These are phyloP conservation scores for Calosoma granatense DNA, from an alignment of 1,140 invertebrate species.

Conservation along the genomic window DNA sequence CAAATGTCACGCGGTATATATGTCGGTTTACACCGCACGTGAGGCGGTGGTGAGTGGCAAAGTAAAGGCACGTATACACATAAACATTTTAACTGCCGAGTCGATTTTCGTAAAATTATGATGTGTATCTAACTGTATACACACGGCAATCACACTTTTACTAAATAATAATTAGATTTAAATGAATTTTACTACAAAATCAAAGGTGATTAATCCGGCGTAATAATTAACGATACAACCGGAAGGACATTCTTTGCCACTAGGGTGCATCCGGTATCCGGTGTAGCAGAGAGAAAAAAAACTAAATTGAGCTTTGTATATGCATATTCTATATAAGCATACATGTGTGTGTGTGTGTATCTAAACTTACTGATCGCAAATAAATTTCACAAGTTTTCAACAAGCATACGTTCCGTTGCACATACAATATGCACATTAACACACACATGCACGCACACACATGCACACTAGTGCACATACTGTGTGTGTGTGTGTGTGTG, in stretches of 20 bases:
- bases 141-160: too few relatives aligned
- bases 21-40: neutral
- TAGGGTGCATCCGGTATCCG: neutral
- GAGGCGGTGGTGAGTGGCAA: neutral
- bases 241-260: too few relatives aligned
- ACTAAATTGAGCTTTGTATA: neutral
- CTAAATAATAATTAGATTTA: too few relatives aligned
- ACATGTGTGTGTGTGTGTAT: neutral
- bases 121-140: too few relatives aligned
- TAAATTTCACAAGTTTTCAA: neutral
- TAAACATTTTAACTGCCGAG: too few relatives aligned
- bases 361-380: neutral
- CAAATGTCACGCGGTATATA: neutral
- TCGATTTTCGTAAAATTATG: too few relatives aligned
- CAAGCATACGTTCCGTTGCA: neutral
- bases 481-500: neutral
- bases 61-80: neutral
- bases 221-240: too few relatives aligned
- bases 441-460: too few relatives aligned
- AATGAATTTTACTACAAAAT: too few relatives aligned
- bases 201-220: too few relatives aligned
- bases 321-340: too few relatives aligned
- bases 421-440: constrained; percentile 2
- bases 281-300: neutral
- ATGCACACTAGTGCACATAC: too few relatives aligned